phyloP scores from a whole-genome alignment of 2,888 invertebrate genomes.

The Seladonia tumulorum region DNA sequence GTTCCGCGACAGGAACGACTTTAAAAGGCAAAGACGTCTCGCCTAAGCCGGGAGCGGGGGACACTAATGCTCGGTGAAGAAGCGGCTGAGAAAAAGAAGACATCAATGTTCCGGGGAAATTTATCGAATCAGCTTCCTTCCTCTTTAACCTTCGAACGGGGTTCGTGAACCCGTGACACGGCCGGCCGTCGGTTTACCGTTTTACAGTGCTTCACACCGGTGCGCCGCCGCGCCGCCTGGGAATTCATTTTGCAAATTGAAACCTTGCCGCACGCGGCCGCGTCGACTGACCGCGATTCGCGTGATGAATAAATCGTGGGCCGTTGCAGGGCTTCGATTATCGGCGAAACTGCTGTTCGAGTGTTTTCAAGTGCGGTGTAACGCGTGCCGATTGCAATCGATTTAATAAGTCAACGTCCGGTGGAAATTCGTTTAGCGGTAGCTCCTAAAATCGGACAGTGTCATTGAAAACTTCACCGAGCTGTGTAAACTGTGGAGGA shows the following conservation, averaged over 20 bases:
- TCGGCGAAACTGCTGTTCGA: neutral
- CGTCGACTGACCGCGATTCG: neutral
- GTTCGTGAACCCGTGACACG: neutral
- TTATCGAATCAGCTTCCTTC: neutral
- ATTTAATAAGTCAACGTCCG: neutral
- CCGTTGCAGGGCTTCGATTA: slow-evolving; percentile 1
- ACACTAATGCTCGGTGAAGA: neutral
- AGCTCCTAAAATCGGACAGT: too few species aligned
- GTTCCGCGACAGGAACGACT: neutral
- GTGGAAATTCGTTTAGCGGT: neutral
- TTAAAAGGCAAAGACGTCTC: neutral
- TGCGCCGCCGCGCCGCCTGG: neutral
- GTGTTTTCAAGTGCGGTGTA: neutral
- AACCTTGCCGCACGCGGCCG: slow-evolving; percentile 11
- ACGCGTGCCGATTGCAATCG: neutral
- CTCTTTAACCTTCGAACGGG: slow-evolving; percentile 3
- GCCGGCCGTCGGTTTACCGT: neutral
- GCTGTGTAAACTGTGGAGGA: neutral
- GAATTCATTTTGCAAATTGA: slow-evolving; percentile 24
- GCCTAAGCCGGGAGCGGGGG: neutral
- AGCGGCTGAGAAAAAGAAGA: neutral
- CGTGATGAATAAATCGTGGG: slow-evolving; percentile 15
- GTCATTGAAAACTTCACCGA: neutral
- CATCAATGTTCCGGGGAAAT: neutral
- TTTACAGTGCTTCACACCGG: neutral